These are phyloP conservation scores for Nomada fabriciana DNA, from an alignment of 2,888 invertebrate species.

Conservation along the genomic window DNA sequence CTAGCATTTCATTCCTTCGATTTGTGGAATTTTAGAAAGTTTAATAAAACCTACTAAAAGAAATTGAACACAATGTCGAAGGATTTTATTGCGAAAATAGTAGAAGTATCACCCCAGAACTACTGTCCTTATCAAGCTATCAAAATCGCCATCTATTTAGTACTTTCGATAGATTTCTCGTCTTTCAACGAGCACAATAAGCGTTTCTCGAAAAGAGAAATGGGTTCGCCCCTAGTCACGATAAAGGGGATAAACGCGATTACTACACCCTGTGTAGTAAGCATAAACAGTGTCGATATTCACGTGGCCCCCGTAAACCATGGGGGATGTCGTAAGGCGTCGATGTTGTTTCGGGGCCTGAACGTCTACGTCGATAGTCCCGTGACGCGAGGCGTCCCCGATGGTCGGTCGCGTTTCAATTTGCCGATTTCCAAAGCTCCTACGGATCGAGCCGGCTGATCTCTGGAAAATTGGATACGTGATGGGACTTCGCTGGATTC, in stretches of 20 bases:
- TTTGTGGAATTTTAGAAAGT: too few species aligned
- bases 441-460: constrained; percentile 79
- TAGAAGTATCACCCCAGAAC: not conserved
- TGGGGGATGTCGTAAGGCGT: constrained; percentile 31
- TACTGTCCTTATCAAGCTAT: not conserved
- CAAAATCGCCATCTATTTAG: not conserved
- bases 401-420: constrained; percentile 68
- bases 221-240: not conserved
- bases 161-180: not conserved
- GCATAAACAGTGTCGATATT: constrained; percentile 25
- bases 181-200: not conserved
- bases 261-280: constrained; percentile 8
- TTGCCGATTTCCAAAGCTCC: constrained; percentile 79
- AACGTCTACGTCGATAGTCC: constrained; percentile 38
- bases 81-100: not conserved
- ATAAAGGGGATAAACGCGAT: constrained; percentile 19
- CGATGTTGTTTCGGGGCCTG: constrained; percentile 34
- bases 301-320: constrained; percentile 21
- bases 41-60: too few species aligned
- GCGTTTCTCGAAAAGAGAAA: not conserved
- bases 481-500: constrained; percentile 80
- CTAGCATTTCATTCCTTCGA: too few species aligned
- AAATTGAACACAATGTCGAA: too few species aligned
- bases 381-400: constrained; percentile 44
- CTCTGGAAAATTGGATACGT: constrained; percentile 83